A percentile compares a stretch with the other conserved stretches of the same genome.
These are phyloP conservation scores for Ascidia mentula DNA, from an alignment of 23 tunicate genomes.

Conservation along the genomic window DNA sequence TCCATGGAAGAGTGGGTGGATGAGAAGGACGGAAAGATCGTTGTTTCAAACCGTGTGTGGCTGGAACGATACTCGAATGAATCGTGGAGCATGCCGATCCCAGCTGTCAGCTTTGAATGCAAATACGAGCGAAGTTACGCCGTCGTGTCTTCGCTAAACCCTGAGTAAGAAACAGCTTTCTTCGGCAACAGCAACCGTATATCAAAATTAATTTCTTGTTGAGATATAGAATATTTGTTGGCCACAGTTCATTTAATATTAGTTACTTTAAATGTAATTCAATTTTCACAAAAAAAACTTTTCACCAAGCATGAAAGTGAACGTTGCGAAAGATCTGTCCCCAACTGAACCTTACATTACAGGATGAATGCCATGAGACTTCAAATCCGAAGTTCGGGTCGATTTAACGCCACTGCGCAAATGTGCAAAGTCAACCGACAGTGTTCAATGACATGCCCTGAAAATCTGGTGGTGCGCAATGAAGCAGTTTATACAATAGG, in stretches of 20 bases:
- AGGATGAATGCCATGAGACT: not conserved
- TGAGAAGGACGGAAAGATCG: not conserved
- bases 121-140: not conserved
- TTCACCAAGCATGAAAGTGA: too few species aligned
- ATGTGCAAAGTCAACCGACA: not conserved
- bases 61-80: not conserved
- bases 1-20: not conserved
- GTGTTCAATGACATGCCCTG: not conserved
- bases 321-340: too few species aligned
- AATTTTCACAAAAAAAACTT: too few species aligned
- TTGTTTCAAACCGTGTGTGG: slow-evolving; percentile 11
- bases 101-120: slow-evolving; percentile 21
- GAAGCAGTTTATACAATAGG: slow-evolving; percentile 9
- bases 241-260: not conserved
- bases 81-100: not conserved
- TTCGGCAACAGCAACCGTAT: not conserved
- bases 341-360: not conserved
- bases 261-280: not conserved
- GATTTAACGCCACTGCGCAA: not conserved
- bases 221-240: not conserved
- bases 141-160: not conserved
- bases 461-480: not conserved
- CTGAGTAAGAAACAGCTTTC: slow-evolving; percentile 3
- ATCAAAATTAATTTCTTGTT: not conserved
- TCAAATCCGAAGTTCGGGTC: not conserved